Base-by-base conservation (phyloP, 2,888 invertebrate genomes). In the Eristalis arbustorum region DNA sequence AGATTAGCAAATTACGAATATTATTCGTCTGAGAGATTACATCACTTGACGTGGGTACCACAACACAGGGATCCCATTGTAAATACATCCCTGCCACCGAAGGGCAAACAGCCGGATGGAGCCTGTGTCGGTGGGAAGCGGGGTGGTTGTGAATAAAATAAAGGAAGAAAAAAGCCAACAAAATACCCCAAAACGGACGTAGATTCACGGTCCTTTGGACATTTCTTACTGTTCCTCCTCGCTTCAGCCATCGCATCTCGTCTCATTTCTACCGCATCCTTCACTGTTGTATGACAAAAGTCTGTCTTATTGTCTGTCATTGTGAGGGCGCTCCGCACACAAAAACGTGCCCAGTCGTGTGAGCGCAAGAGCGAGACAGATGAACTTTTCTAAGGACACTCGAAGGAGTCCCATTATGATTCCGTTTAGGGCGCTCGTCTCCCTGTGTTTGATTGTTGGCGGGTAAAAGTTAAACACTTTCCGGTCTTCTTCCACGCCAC, bases 381-480 rank as follows among this genome's bases (percentile, higher is more conserved):
- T 25, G 14, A 78, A 73, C 28, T 74, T 83, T 83, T 69, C 68
- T 69, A 79, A 69, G 69, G 67, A 84, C 61, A 74, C 69, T 49
- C 42, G 13, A 13, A 37, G 37, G 42, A 49, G 23, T 13, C 31
- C 74, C 79, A 79, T 79, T 83, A 74, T 79, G 61, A 61, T 79
- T 74, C 25, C 64, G 68, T 68, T 83, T 68, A 67, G 67, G 67
- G 49, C 34, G 40, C 57, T 59, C 71, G 75, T 72, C 23, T 59
- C 59, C 25, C 14, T 34, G 23, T 64, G 64, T 71, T 80, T 80
- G 75, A 75, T 75, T 84, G 75, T 80, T 75, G 59, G 69, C 56
- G 74, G 79, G 84, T 59, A 79, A 74, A 84, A 75, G 84, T 84
- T 84, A 80, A 84, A 84, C 71, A 84, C 84, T 79, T 81, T 75